phyloP scores from a whole-genome alignment of 2,888 invertebrate species.

The Cataglyphis rosenhaueri region DNA sequence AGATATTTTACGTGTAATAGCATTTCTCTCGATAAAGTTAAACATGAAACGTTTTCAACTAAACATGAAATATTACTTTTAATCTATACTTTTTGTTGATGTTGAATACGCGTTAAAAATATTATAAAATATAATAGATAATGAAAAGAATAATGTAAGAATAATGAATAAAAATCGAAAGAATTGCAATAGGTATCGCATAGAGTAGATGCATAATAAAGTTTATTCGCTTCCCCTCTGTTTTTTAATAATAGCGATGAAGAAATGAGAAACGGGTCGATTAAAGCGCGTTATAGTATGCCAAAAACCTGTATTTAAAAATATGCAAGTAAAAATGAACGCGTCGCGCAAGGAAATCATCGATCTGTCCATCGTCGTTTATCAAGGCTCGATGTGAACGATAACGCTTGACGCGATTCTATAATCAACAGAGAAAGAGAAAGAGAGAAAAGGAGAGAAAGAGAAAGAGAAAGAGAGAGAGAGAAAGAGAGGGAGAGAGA shows the following conservation, averaged over 20 bases:
- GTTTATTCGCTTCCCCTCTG: neutral
- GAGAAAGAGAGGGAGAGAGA: too few relatives aligned
- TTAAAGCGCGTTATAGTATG: neutral
- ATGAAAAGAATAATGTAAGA: neutral
- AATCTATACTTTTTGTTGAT: neutral
- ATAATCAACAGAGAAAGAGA: conserved; percentile 36
- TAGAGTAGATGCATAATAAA: neutral
- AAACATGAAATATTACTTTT: neutral
- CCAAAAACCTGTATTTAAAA: conserved; percentile 2
- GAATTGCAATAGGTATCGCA: neutral
- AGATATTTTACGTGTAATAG: neutral
- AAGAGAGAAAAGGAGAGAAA: neutral
- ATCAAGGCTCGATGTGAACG: conserved; percentile 46
- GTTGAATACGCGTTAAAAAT: neutral
- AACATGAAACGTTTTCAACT: neutral
- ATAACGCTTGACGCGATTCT: conserved; percentile 44
- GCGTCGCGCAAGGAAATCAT: conserved; percentile 37
- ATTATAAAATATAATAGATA: conserved; percentile 5
- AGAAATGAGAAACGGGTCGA: neutral
- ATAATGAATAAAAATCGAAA: neutral
- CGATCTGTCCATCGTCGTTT: conserved; percentile 54
- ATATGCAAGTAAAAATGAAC: conserved; percentile 41
- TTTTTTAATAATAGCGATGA: neutral
- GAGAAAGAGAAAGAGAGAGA: too few relatives aligned
- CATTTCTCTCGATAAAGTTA: neutral